phyloP scores from a whole-genome alignment of 2,113 vertebrate species.

The Mesitornis unicolor region DNA sequence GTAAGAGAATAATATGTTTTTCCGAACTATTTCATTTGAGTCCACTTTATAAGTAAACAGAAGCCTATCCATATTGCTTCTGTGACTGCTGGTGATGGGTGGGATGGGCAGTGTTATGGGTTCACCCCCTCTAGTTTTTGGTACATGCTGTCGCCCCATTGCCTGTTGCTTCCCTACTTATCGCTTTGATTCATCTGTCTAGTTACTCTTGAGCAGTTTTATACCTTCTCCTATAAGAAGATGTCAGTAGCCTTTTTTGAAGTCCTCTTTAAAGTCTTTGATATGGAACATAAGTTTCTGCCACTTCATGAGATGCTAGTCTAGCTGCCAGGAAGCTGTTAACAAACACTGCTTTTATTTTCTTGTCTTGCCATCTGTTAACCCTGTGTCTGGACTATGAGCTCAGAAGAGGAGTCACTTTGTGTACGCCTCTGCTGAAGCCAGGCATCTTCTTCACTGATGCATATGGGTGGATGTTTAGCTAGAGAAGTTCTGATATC shows the following conservation, averaged over 20 bases:
- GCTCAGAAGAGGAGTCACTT: neutral
- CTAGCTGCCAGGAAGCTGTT: neutral
- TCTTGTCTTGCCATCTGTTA: neutral
- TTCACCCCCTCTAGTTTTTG: neutral
- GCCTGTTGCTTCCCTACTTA: neutral
- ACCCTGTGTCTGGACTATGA: neutral
- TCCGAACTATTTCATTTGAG: accelerated
- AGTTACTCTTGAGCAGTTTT: accelerated
- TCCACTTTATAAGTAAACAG: accelerated
- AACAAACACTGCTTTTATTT: neutral
- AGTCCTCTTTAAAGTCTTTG: neutral
- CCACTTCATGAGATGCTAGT: neutral
- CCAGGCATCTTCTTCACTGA: neutral
- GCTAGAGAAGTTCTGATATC: neutral
- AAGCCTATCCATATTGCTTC: neutral
- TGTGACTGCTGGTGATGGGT: neutral
- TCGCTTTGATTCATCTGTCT: neutral
- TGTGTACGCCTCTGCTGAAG: neutral
- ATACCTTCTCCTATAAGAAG: neutral
- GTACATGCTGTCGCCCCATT: neutral
- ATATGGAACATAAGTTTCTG: neutral
- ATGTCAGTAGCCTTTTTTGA: neutral
- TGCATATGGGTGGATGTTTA: neutral
- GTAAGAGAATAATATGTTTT: neutral
- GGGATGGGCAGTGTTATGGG: neutral